Evolutionary conservation across 2,113 vertebrate genomes (phyloP).

Genomic region (Rhynchomys soricoides): DNA sequence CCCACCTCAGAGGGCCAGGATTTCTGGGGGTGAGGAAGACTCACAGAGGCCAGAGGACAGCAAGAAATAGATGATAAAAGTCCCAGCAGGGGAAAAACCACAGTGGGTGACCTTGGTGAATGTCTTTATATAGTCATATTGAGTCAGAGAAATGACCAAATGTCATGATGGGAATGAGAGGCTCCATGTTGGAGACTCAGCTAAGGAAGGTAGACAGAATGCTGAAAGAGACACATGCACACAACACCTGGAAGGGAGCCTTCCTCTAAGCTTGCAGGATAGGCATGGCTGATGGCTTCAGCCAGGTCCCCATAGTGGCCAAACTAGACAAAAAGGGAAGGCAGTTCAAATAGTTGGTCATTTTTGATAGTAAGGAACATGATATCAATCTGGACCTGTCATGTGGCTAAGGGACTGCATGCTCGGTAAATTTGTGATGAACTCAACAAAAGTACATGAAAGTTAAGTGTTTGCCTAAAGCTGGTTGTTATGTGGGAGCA

Average conservation of each 20-base stretch:
- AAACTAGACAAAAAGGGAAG: background rate
- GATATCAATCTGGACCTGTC: background rate
- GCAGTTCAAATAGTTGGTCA: background rate
- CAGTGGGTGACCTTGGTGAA: background rate
- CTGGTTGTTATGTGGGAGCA: no score
- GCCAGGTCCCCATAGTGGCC: background rate
- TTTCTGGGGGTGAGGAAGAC: background rate
- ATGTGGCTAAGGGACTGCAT: background rate
- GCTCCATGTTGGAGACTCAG: background rate
- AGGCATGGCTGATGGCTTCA: background rate
- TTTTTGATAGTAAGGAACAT: background rate
- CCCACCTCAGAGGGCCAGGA: background rate
- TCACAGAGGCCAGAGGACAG: background rate
- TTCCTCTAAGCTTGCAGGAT: background rate
- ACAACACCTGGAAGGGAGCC: background rate
- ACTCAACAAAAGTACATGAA: background rate
- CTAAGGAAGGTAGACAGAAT: background rate
- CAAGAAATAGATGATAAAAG: background rate
- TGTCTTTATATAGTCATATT: background rate
- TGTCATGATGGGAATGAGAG: background rate
- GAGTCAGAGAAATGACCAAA: background rate
- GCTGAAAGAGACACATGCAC: background rate
- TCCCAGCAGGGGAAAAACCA: background rate
- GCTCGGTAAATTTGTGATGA: background rate
- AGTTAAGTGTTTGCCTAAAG: background rate